A percentile compares a stretch with the other conserved stretches of the same genome.
These are phyloP conservation scores for Phrynocephalus guinanensis DNA, from an alignment of 2,797 vertebrate species.

Conservation along the genomic window DNA sequence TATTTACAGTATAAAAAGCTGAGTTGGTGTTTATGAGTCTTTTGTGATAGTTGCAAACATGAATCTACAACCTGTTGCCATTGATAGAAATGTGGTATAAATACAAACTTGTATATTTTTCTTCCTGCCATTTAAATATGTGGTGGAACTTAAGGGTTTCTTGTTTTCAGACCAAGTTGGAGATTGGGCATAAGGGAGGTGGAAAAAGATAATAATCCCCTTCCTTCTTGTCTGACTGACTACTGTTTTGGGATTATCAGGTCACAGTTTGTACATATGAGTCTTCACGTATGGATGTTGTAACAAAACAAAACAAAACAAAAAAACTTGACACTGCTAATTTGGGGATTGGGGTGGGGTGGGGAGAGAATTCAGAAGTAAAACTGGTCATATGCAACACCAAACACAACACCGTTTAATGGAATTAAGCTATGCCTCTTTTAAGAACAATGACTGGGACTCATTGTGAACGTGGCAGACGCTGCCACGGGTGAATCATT, in stretches of 20 bases:
- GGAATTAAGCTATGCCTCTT: conserved; percentile 68
- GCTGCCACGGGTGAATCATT: conserved; percentile 69
- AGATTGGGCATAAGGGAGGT: neutral
- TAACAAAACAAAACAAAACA: conserved; percentile 67
- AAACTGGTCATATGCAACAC: conserved; percentile 71
- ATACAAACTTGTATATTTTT: conserved; percentile 78
- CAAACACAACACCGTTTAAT: conserved; percentile 71
- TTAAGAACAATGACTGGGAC: conserved; percentile 68
- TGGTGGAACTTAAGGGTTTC: conserved; percentile 73
- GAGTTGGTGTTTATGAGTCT: conserved; percentile 77
- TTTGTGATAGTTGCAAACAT: conserved; percentile 77
- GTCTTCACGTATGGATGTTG: conserved; percentile 72
- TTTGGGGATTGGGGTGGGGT: conserved; percentile 55
- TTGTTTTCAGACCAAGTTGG: conserved; percentile 69
- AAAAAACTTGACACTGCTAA: conserved; percentile 73
- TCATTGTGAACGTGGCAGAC: conserved; percentile 73
- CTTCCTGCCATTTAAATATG: conserved; percentile 77
- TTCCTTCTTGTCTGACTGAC: conserved; percentile 60
- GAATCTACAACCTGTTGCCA: conserved; percentile 77
- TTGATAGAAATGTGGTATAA: conserved; percentile 75
- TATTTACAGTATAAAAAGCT: conserved; percentile 73
- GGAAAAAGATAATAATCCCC: conserved; percentile 49
- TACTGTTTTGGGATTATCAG: conserved; percentile 79
- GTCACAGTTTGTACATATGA: conserved; percentile 70
- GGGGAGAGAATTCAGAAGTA: conserved; percentile 47